phyloP scores from a whole-genome alignment of 2,113 vertebrate genomes.

The Propithecus coquereli region DNA sequence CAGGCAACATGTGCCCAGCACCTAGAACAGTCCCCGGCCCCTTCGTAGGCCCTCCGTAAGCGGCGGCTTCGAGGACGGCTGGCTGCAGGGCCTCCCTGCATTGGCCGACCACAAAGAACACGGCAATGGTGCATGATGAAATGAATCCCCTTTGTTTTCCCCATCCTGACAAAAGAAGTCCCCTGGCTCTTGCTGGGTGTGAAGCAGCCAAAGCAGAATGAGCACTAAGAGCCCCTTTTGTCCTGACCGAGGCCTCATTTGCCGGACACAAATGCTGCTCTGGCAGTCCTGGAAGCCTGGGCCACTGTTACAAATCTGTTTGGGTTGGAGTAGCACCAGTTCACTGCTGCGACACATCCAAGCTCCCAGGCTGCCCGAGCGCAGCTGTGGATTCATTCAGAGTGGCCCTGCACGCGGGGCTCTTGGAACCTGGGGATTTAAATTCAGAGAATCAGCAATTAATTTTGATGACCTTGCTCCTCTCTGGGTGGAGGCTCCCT shows the following conservation, averaged over 20 bases:
- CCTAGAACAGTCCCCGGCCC: slow-evolving; percentile 34
- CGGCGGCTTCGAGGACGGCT: not conserved
- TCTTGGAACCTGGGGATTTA: slow-evolving; percentile 54
- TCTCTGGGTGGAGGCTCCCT: slow-evolving; percentile 21
- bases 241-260: slow-evolving; percentile 69
- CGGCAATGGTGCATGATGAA: not conserved
- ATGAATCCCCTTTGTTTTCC: slow-evolving; percentile 57
- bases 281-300: slow-evolving; percentile 47
- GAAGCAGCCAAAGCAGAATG: slow-evolving; percentile 64
- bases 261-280: slow-evolving; percentile 63
- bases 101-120: not conserved
- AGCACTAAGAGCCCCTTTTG: slow-evolving; percentile 62
- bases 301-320: slow-evolving; percentile 66
- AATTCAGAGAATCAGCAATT: slow-evolving; percentile 76
- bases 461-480: slow-evolving; percentile 72
- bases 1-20: not conserved
- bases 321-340: slow-evolving; percentile 69
- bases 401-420: slow-evolving; percentile 54
- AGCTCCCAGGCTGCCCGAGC: slow-evolving; percentile 65
- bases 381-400: slow-evolving; percentile 75
- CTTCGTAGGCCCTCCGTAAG: not conserved
- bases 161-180: slow-evolving; percentile 50
- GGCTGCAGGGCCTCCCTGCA: not conserved
- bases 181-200: slow-evolving; percentile 63
- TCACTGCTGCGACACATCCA: not conserved